Evolutionary conservation across 2,888 invertebrate genomes (phyloP), one percentile per base, ranked within the genome.

Genomic region (Augiades crinisus): DNA sequence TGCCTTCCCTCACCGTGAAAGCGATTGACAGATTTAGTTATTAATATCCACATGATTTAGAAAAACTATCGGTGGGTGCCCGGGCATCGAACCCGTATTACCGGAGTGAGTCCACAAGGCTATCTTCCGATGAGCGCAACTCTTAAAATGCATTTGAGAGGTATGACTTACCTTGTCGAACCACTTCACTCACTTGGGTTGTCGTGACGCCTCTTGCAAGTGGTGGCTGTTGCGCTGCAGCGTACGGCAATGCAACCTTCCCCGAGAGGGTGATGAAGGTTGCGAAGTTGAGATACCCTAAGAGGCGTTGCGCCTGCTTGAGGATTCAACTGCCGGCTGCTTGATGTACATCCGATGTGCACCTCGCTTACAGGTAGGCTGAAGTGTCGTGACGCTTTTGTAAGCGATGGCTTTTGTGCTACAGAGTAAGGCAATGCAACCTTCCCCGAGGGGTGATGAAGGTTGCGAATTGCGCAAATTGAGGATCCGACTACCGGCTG

Each of bases 281-380:
- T 13, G 57, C 57, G 50, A 57, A 57, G 43, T 58, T 58, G 47
- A 61, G 57, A 37, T 27, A 17, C 24, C 57, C 59, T 51, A 58
- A 54, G n/a, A n/a, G n/a, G n/a, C n/a, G n/a, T 53, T 57, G 56
- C 21, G 45, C 53, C 51, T 58, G 54, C 16, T 54, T 57, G 44
- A 56, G 55, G 52, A 27, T 30, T 22, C 47, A 44, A 44, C 34
- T 33, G 47, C 49, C 38, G 31, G 45, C 34, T 46, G 17, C n/a
- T n/a, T 1, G 47, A 57, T 45, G 52, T 27, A n/a, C n/a, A 10
- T 40, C 13, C 12, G 5, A 17, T n/a, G 33, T 31, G 17, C 38
- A 17, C 14, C 22, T 34, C 56, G 55, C 51, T 10, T 56, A 56
- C 22, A 50, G 36, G 1, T 17, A 10, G 10, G 47, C 16, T 21